Conservation (phyloP, 2,888 invertebrate genomes). For the Oscheius sp. region DNA sequence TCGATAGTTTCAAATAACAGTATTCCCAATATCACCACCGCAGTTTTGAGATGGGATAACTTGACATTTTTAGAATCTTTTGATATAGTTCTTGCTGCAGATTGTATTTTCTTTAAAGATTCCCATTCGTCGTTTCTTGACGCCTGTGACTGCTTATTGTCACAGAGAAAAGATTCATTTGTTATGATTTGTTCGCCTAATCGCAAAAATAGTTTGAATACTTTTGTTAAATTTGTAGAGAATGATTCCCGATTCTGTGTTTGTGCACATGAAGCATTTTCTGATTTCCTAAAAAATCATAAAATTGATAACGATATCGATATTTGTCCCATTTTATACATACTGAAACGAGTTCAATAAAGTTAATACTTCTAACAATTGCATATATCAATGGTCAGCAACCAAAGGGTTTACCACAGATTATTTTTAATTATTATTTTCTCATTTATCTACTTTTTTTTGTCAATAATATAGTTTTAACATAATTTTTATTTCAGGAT, state of each 20-base stretch:
- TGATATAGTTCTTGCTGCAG: conserved; percentile 55
- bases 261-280: not conserved
- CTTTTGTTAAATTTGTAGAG: conserved; percentile 38
- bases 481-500: too few relatives aligned
- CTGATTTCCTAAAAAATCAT: not conserved
- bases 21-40: not conserved
- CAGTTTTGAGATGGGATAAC: conserved; percentile 21
- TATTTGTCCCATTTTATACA: conserved; percentile 1
- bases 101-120: conserved; percentile 58
- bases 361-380: not conserved
- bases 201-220: conserved; percentile 47
- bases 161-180: conserved; percentile 29
- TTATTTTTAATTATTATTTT: not conserved
- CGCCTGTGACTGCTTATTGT: conserved; percentile 16
- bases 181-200: conserved; percentile 46
- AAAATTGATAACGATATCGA: not conserved
- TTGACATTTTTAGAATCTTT: conserved; percentile 27
- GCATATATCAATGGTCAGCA: not conserved
- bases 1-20: conserved; percentile 20
- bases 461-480: not conserved
- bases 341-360: conserved; percentile 1
- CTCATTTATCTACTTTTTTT: not conserved
- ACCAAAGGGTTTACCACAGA: not conserved
- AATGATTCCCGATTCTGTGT: not conserved
- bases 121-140: conserved; percentile 42